Evolutionary conservation across 1,140 invertebrate genomes (phyloP).

Genomic region (Drosophila kurseongensis): DNA sequence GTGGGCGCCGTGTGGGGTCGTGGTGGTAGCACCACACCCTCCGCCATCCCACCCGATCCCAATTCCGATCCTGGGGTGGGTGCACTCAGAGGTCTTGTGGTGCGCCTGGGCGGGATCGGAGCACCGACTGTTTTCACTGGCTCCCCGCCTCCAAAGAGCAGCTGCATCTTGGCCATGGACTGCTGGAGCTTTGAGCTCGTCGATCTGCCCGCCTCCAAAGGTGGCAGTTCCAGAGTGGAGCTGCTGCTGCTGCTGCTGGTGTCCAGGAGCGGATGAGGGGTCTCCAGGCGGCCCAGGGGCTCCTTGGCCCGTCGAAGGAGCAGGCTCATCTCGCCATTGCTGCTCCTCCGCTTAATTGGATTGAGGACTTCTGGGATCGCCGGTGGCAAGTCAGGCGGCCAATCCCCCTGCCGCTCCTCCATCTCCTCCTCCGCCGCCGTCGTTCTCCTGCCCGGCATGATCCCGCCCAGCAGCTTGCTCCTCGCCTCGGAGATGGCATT

Average conservation of each 20-base stretch:
- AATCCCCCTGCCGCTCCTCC: background rate
- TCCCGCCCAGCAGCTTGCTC: conserved; percentile 39
- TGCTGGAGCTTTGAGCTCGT: conserved; percentile 35
- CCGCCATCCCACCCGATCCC: background rate
- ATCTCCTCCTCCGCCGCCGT: background rate
- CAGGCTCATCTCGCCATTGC: conserved; percentile 21
- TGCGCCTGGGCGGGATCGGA: background rate
- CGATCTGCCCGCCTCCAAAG: background rate
- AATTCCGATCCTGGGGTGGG: conserved; percentile 25
- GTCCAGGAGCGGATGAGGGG: conserved; percentile 5
- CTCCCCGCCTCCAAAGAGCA: conserved; percentile 50
- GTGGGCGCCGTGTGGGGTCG: conserved; percentile 61
- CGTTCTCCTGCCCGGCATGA: background rate
- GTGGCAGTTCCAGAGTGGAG: background rate
- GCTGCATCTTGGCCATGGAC: conserved; percentile 70
- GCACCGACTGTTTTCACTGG: background rate
- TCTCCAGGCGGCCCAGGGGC: conserved; percentile 5
- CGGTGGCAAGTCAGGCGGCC: background rate
- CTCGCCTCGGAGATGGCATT: conserved; percentile 62
- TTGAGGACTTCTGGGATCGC: conserved; percentile 8
- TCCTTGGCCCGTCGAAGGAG: conserved; percentile 22
- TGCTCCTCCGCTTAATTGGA: conserved; percentile 13
- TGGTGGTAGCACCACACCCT: background rate
- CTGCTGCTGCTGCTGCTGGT: conserved; percentile 22
- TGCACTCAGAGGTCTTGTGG: conserved; percentile 48